Evolutionary conservation across 2,113 vertebrate species (phyloP), one percentile per base, ranked within the genome.

Genomic region (Tretioscincus oriximinensis): DNA sequence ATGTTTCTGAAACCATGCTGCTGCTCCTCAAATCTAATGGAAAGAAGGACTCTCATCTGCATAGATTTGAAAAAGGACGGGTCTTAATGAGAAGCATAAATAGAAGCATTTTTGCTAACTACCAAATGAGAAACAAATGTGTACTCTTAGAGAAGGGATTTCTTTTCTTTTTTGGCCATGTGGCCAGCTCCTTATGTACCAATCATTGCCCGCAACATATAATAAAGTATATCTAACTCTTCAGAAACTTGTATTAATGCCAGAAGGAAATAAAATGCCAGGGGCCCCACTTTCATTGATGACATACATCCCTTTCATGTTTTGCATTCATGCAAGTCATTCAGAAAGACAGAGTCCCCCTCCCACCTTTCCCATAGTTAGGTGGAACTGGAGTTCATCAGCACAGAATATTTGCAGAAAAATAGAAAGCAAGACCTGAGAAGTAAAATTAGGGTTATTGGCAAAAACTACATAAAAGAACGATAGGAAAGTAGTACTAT

Each of bases 51-150:
- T 73, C 74, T 87, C 71, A 77, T 76, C 28, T 72, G 28, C 49
- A 63, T 81, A 41, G 60, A 77, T 77, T 45, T 82, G 77, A 88
- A 86, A 26, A 31, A 41, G 77, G 70, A 71, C 41, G 78, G 76
- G 68, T 47, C 64, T 84, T 90, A 90, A 84, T 78, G 54, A n/a
- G n/a, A 45, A 89, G 83, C 86, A 91, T 87, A 76, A 86, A 90
- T 82, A 61, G 81, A 84, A 91, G 83, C 35, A 78, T 76, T 86
- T 91, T 90, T 89, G 83, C 89, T 85, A 87, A 84, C 77, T 85
- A 85, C 81, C 78, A 88, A 92, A 92, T 87, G 72, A 83, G 88
- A 91, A 92, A 79, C 88, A 92, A 93, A 90, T 91, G 88, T 83
- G 77, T 73, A 78, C 73, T 82, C 69, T 86, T 85, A 84, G 86